These are phyloP conservation scores for Furcula furcula DNA, from an alignment of 2,888 invertebrate genomes.

Conservation along the genomic window DNA sequence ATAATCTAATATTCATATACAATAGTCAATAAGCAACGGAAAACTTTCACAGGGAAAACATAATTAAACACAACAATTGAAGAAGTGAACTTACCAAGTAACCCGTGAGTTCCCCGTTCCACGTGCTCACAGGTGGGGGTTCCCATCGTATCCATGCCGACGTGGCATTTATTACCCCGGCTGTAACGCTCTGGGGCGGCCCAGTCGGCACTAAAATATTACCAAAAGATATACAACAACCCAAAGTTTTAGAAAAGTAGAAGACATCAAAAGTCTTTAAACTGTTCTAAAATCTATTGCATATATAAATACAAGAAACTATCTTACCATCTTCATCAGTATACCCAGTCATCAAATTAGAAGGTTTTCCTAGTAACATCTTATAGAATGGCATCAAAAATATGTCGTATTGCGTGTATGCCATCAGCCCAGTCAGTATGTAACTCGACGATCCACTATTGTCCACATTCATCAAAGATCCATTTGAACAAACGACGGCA, in stretches of 20 bases:
- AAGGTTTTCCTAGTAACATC: constrained; percentile 94
- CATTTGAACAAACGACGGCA: constrained; percentile 71
- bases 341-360: constrained; percentile 92
- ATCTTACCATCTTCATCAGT: constrained; percentile 93
- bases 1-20: no score
- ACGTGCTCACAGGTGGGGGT: constrained; percentile 87
- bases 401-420: constrained; percentile 95
- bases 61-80: no score
- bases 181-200: constrained; percentile 89
- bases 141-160: constrained; percentile 92
- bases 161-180: constrained; percentile 91
- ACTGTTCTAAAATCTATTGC: no score
- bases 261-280: constrained; percentile 18
- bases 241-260: no score
- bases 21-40: constrained; percentile 20
- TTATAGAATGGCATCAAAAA: constrained; percentile 95
- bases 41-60: constrained; percentile 36
- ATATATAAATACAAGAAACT: no score
- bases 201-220: constrained; percentile 86
- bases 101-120: constrained; percentile 91
- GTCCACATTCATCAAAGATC: constrained; percentile 85
- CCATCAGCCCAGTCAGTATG: constrained; percentile 88
- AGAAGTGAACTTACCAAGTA: constrained; percentile 89
- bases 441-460: constrained; percentile 87
- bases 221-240: constrained; percentile 37